Evolutionary conservation across 2,113 vertebrate species (phyloP).

Genomic region (Megatriorchis doriae): DNA sequence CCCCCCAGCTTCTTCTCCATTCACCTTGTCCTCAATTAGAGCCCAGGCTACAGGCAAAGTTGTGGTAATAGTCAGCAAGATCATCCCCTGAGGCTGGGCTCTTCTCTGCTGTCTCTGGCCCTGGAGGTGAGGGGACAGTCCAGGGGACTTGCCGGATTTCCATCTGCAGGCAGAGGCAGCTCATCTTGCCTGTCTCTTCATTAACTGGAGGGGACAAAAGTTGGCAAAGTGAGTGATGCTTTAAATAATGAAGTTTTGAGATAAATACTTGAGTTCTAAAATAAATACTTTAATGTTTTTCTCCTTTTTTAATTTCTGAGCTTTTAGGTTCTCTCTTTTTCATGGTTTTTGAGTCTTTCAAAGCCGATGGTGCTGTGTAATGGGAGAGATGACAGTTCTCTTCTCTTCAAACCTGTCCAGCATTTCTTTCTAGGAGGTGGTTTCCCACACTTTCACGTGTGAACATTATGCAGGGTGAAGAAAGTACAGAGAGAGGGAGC

Average conservation of each 20-base stretch:
- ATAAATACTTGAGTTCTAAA: background rate
- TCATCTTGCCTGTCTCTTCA: background rate
- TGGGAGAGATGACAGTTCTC: background rate
- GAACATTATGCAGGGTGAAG: background rate
- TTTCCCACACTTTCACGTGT: background rate
- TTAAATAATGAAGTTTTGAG: background rate
- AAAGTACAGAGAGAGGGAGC: background rate
- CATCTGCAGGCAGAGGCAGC: background rate
- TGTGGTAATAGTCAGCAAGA: background rate
- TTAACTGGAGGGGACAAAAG: background rate
- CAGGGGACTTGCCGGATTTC: background rate
- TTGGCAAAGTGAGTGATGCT: background rate
- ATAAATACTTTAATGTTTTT: background rate
- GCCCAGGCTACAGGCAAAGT: background rate
- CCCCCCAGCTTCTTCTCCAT: background rate
- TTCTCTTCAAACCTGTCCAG: background rate
- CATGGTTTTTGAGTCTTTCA: background rate
- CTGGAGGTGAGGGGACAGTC: background rate
- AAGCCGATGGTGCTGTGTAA: rapidly evolving
- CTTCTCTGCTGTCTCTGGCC: background rate
- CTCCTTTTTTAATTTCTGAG: background rate
- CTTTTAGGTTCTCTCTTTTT: background rate
- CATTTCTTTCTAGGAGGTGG: background rate
- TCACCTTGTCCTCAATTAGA: background rate
- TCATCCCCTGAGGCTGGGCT: background rate